phyloP scores from a whole-genome alignment of 2,113 vertebrate genomes.

The Tenebrosternarchus preto region DNA sequence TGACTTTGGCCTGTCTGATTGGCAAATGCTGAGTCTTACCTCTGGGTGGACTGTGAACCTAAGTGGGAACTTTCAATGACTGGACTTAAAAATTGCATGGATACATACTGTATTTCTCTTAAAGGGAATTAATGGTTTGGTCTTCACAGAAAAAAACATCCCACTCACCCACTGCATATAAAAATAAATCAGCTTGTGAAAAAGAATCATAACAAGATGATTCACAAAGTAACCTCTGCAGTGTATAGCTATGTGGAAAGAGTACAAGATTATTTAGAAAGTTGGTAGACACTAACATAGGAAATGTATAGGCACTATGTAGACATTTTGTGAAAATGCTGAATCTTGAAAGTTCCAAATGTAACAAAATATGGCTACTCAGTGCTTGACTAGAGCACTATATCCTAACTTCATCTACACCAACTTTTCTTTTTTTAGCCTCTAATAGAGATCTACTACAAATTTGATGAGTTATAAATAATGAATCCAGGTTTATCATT shows the following conservation, averaged over 20 bases:
- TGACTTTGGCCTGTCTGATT: conserved; percentile 37
- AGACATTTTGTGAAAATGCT: neutral
- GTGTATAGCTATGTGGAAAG: neutral
- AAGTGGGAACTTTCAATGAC: conserved; percentile 56
- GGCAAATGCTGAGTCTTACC: conserved; percentile 56
- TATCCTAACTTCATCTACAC: conserved; percentile 7
- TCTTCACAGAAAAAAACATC: conserved; percentile 50
- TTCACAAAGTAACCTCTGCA: conserved; percentile 8
- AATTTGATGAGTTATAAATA: conserved; percentile 60
- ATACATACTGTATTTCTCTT: conserved; percentile 19
- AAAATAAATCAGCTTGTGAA: conserved; percentile 12
- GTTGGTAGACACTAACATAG: neutral
- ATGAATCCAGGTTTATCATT: conserved; percentile 60
- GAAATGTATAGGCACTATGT: neutral
- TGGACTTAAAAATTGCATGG: conserved; percentile 49
- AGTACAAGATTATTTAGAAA: no score
- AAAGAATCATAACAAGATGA: conserved; percentile 9
- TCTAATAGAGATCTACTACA: conserved; percentile 48
- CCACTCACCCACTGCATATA: conserved; percentile 20
- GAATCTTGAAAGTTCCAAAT: conserved; percentile 8
- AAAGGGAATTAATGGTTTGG: conserved; percentile 16
- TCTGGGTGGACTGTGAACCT: conserved; percentile 43
- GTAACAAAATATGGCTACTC: neutral
- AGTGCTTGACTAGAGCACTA: conserved; percentile 6
- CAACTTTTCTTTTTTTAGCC: neutral